Evolutionary conservation across 2,113 vertebrate species (phyloP).

Genomic region (Aegypius monachus): DNA sequence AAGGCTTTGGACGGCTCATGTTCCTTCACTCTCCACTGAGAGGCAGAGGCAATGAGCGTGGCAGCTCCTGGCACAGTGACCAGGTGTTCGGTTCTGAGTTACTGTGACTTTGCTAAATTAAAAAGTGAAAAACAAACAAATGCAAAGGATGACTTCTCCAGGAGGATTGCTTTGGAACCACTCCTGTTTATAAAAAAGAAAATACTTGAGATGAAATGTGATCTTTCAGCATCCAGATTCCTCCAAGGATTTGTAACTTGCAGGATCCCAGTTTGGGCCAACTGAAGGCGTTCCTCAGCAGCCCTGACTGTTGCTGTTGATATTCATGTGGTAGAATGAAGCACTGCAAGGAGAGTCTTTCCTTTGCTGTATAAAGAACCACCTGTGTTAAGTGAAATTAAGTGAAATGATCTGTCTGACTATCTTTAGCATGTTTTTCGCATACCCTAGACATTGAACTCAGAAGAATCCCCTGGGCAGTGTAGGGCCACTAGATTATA

Average conservation of each 20-base stretch:
- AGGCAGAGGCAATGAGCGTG: neutral
- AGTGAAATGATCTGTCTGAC: neutral
- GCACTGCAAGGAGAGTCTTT: neutral
- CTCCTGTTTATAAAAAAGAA: slow-evolving; percentile 34
- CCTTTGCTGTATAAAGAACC: neutral
- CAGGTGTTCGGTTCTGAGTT: neutral
- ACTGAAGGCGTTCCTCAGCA: slow-evolving; percentile 7
- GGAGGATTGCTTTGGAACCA: slow-evolving; percentile 43
- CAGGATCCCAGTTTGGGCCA: neutral
- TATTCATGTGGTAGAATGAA: neutral
- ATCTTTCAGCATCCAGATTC: slow-evolving; percentile 47
- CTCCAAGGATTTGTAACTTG: slow-evolving; percentile 41
- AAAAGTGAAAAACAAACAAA: slow-evolving; percentile 44
- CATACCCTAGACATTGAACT: neutral
- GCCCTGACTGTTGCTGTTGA: neutral
- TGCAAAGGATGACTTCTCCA: slow-evolving; percentile 25
- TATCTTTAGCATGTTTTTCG: neutral
- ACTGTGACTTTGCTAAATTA: slow-evolving; percentile 25
- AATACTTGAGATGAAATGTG: slow-evolving; percentile 52
- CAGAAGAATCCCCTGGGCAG: neutral
- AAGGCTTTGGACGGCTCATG: neutral
- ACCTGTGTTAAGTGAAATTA: slow-evolving; percentile 4
- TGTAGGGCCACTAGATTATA: neutral
- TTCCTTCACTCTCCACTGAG: neutral
- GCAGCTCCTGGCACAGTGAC: neutral